These are phyloP conservation scores for Pyrgilauda ruficollis DNA, from an alignment of 2,113 vertebrate genomes.

Conservation along the genomic window DNA sequence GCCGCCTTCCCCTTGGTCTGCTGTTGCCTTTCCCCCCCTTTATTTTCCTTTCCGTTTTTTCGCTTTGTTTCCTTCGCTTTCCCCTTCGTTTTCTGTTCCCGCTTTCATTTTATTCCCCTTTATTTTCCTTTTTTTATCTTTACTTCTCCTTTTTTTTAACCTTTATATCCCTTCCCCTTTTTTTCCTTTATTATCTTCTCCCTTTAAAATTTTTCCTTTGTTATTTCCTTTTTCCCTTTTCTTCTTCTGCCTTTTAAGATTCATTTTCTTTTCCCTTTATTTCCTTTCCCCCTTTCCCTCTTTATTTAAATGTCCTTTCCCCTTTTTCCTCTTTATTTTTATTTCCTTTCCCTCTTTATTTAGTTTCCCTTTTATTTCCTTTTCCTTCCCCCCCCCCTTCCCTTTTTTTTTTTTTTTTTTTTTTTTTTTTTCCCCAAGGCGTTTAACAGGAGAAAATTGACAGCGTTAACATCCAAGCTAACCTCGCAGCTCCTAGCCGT, in stretches of 20 bases:
- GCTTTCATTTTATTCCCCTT: rapidly evolving
- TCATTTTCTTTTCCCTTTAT: not conserved
- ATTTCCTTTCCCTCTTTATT: not conserved
- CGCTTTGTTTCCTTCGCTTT: not conserved
- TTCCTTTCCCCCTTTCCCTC: not conserved
- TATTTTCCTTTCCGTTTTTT: not conserved
- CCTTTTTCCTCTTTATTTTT: not conserved
- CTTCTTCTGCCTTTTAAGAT: not conserved
- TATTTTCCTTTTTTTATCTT: not conserved
- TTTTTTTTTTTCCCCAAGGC: constrained; percentile 49
- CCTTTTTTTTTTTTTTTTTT: not conserved
- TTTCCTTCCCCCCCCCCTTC: rapidly evolving
- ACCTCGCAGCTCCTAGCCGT: constrained; percentile 74
- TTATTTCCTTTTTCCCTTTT: not conserved
- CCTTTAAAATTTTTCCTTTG: not conserved
- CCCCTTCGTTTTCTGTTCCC: not conserved
- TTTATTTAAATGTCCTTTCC: not conserved
- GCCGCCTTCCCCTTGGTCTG: rapidly evolving
- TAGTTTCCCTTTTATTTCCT: not conserved
- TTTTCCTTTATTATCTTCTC: not conserved
- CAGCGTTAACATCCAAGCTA: constrained; percentile 75
- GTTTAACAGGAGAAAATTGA: constrained; percentile 74
- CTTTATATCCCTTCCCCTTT: not conserved
- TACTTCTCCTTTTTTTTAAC: not conserved
- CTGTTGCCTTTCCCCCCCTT: rapidly evolving